A percentile compares a stretch with the other conserved stretches of the same genome.
phyloP scores from a whole-genome alignment of 2,113 vertebrate species.

The Prunella fulvescens region DNA sequence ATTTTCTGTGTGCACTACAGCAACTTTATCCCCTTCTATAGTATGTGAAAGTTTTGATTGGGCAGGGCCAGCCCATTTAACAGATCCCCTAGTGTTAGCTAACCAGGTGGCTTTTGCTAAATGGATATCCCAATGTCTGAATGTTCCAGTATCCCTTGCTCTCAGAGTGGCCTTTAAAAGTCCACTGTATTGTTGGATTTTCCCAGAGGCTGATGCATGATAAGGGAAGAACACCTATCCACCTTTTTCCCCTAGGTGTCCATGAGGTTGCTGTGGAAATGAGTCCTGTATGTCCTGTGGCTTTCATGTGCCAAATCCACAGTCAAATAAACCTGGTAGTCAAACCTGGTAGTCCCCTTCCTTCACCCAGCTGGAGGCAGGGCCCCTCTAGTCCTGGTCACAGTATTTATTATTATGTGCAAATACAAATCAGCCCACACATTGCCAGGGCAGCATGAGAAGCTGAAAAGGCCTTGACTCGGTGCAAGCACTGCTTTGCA shows the following conservation, averaged over 20 bases:
- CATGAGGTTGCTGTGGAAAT: background rate
- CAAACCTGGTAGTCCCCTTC: background rate
- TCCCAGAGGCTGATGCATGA: background rate
- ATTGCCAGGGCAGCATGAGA: accelerated
- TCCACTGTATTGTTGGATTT: background rate
- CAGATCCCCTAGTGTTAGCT: background rate
- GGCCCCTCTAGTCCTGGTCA: background rate
- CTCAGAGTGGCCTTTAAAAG: background rate
- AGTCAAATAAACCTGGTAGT: background rate
- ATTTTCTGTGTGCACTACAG: background rate
- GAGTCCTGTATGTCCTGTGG: background rate
- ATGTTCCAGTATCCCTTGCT: background rate
- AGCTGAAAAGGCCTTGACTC: background rate
- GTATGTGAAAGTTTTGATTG: background rate
- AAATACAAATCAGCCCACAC: background rate
- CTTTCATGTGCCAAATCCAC: background rate
- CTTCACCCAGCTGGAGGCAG: background rate
- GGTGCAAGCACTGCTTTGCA: background rate
- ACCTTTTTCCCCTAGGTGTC: background rate
- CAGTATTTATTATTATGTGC: background rate
- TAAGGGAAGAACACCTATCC: background rate
- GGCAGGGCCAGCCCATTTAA: background rate
- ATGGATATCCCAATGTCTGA: background rate
- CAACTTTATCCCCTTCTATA: background rate
- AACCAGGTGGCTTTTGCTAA: background rate